Percentiles rank a stretch among this genome's conserved stretches.
Evolutionary conservation across 2,113 vertebrate species (phyloP).

Genomic region (Potamarius usumacintae): DNA sequence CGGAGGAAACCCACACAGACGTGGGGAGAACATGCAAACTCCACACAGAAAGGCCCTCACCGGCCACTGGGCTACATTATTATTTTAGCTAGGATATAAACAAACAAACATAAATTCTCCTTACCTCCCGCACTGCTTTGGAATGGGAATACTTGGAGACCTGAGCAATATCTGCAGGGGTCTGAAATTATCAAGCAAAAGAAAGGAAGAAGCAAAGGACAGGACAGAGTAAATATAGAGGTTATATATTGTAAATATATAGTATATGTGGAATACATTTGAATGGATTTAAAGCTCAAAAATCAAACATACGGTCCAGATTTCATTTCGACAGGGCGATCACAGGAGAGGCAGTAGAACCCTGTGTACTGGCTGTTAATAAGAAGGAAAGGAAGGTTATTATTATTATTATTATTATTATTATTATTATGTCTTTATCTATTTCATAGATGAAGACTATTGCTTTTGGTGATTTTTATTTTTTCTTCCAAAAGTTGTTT

Average conservation of each 20-base stretch:
- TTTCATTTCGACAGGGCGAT: conserved; percentile 69
- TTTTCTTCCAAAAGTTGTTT: no score
- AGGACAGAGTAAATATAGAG: not conserved
- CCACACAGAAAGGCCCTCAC: not conserved
- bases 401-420: not conserved
- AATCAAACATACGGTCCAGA: conserved; percentile 77
- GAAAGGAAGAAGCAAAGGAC: not conserved
- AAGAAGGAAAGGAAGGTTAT: not conserved
- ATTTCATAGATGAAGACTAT: no score
- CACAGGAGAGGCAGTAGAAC: conserved; percentile 86
- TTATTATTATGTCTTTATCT: not conserved
- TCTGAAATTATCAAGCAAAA: conserved; percentile 53
- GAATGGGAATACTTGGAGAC: conserved; percentile 59
- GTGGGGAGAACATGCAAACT: no score
- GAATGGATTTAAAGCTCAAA: not conserved
- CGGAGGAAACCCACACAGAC: no score
- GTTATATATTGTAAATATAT: not conserved
- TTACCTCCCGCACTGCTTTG: conserved; percentile 66
- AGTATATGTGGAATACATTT: not conserved
- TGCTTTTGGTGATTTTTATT: no score
- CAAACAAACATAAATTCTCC: not conserved
- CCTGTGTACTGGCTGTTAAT: conserved; percentile 74
- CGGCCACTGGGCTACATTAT: no score
- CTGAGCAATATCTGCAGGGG: conserved; percentile 54
- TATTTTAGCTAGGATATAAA: no score